Percentiles rank a stretch among this genome's conserved stretches.
Evolutionary conservation across 2,797 vertebrate species (phyloP).

Genomic region (Columba guinea): DNA sequence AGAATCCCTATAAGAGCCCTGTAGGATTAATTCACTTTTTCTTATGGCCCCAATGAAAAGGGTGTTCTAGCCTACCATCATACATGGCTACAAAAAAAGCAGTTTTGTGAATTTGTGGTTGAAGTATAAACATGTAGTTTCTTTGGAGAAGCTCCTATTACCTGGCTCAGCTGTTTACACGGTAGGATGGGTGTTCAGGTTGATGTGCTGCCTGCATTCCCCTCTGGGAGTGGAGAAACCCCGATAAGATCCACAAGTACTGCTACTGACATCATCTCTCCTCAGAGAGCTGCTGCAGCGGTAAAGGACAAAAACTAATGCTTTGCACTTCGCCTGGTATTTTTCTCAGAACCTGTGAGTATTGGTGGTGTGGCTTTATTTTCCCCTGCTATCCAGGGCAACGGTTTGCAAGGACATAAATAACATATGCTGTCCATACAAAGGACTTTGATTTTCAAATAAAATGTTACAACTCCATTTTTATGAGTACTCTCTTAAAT

Average conservation of each 20-base stretch:
- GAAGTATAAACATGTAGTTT: neutral
- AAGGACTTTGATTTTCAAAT: neutral
- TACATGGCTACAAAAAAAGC: fast-evolving
- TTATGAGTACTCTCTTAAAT: neutral
- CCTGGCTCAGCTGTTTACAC: neutral
- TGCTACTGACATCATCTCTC: neutral
- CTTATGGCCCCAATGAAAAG: neutral
- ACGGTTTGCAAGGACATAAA: neutral
- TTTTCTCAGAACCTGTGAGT: neutral
- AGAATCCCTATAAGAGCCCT: neutral
- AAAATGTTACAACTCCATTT: neutral
- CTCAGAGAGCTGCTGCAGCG: fast-evolving
- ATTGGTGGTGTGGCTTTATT: neutral
- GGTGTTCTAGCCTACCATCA: neutral
- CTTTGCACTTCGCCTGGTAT: neutral
- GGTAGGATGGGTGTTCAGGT: neutral
- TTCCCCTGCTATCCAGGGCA: neutral
- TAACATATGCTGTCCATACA: neutral
- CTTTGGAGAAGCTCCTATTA: neutral
- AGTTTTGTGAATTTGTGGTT: neutral
- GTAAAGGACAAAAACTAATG: neutral
- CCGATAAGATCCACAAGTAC: neutral
- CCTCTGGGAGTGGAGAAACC: neutral
- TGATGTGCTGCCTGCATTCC: neutral
- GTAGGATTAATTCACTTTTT: neutral